Evolutionary conservation across 2,113 vertebrate genomes (phyloP), one percentile per base, ranked within the genome.

Genomic region (Apistogramma diplotaenia): DNA sequence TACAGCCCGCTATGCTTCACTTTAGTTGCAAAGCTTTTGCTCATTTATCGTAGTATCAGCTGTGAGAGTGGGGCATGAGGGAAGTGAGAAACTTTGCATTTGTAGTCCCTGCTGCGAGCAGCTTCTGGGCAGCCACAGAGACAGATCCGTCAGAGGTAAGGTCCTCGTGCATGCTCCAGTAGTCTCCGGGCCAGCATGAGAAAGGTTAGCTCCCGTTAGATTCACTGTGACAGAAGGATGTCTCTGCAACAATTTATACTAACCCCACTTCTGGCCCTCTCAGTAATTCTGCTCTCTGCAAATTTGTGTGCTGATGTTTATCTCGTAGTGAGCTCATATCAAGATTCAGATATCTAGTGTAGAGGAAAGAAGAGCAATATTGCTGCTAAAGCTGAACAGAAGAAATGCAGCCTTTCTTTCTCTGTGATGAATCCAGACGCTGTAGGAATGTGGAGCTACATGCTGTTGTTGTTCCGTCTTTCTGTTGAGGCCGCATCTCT

Each of bases 151-250:
- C 79, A 76, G 80, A 37, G 16, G 33, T 40, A 62, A 72, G 79
- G 72, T 76, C 57, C 79, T 82, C 12, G 2, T 65, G 77, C 59
- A 86, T 54, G 13, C 82, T 53, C 79, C 29, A 59, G 18, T 80
- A 70, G 6, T 70, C 54, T 59, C 59, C 19, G 10, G 62, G 46
- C 6, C 82, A 74, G 73, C 77, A 61, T 57, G 79, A 59, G 73
- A 85, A 82, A 83, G 86, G 88, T 85, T 77, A 80, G 70, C 74
- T 80, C 77, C 54, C 61, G 78, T 90, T 79, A 83, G 76, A 83
- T 54, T 15, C 18, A 40, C 72, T 76, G 49, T 85, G 78, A 83
- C 87, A 82, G 71, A 82, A 82, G 49, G 59, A 61, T 67, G 65
- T 61, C 73, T 78, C 56, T 19, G 60, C 60, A 77, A 77, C 18